phyloP scores from a whole-genome alignment of 92 coral and sea anemone genomes.

The Umimayanthus kanabou region DNA sequence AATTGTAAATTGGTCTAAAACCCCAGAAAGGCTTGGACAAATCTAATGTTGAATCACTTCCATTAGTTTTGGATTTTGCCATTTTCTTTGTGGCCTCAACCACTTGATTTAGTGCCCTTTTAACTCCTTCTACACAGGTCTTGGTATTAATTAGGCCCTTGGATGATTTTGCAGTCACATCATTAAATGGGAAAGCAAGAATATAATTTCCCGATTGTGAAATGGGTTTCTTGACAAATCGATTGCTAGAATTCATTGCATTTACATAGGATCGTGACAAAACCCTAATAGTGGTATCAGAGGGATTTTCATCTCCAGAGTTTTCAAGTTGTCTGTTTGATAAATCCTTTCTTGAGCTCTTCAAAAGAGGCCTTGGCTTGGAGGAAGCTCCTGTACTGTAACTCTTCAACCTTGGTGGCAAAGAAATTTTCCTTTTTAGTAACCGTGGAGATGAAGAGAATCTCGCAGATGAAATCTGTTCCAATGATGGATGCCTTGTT shows the following conservation, averaged over 20 bases:
- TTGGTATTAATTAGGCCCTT: conserved; percentile 55
- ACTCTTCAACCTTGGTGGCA: conserved; percentile 4
- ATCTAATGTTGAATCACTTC: conserved; percentile 41
- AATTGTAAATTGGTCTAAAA: conserved; percentile 51
- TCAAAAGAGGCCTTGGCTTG: background rate
- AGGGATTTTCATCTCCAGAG: background rate
- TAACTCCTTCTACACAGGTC: conserved; percentile 71
- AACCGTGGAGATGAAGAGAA: conserved; percentile 6
- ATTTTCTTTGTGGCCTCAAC: conserved; percentile 35
- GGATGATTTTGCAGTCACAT: conserved; percentile 58
- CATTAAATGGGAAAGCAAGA: conserved; percentile 82
- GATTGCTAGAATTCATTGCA: conserved; percentile 20
- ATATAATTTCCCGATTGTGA: conserved; percentile 70
- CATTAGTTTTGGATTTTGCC: background rate
- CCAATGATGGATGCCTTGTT: conserved; percentile 11
- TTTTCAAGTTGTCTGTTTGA: background rate
- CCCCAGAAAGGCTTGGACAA: conserved; percentile 82
- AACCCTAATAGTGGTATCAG: conserved; percentile 7
- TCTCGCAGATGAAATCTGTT: conserved; percentile 18
- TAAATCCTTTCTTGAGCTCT: background rate
- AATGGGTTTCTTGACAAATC: conserved; percentile 39
- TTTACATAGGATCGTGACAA: conserved; percentile 29
- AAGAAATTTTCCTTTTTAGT: conserved; percentile 19
- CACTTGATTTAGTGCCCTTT: conserved; percentile 55
- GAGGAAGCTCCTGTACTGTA: too few relatives aligned